Conservation (phyloP, 2,113 vertebrate genomes). For the Fregetta grallaria region DNA sequence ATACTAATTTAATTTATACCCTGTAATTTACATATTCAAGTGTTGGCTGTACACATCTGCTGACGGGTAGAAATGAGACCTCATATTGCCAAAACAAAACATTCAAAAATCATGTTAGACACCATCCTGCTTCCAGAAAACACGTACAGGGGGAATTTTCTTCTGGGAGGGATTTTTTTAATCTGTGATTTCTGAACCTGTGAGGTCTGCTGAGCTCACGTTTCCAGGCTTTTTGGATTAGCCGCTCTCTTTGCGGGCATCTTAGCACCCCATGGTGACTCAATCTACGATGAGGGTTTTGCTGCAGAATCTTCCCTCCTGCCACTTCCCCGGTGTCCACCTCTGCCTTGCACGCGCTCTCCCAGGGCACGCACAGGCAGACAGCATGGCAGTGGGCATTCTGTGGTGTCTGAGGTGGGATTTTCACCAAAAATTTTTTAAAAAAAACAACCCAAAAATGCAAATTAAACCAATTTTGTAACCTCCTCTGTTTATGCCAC, state of each 20-base stretch:
- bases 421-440: neutral
- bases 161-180: neutral
- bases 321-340: rapidly evolving
- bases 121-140: neutral
- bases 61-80: neutral
- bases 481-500: neutral
- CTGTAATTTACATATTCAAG: neutral
- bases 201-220: neutral
- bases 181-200: neutral
- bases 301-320: neutral
- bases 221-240: neutral
- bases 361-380: rapidly evolving
- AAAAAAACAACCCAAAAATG: rapidly evolving
- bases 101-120: neutral
- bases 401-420: neutral
- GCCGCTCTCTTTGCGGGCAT: neutral
- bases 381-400: neutral
- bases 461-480: neutral
- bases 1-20: neutral
- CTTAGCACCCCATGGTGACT: neutral
- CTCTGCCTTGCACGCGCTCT: neutral
- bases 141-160: rapidly evolving
- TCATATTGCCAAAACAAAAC: neutral
- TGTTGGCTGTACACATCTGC: neutral
- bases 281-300: neutral